phyloP scores from a whole-genome alignment of 2,797 vertebrate species.

The Molothrus ater region DNA sequence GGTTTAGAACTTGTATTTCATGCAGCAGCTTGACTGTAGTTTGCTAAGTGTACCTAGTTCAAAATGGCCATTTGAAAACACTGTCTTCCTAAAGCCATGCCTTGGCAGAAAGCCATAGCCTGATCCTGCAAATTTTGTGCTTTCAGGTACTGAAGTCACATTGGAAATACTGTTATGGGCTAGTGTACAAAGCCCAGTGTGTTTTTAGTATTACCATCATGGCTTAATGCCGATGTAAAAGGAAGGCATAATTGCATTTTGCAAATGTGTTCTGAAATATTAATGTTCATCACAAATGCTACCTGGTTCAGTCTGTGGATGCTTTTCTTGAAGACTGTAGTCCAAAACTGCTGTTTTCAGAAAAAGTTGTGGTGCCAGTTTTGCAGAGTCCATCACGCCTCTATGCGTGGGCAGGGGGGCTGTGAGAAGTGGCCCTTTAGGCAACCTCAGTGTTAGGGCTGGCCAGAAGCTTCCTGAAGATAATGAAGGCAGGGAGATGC shows the following conservation, averaged over 20 bases:
- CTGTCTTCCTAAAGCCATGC: not conserved
- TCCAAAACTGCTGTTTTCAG: not conserved
- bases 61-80: not conserved
- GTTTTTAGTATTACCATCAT: not conserved
- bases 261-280: constrained; percentile 15
- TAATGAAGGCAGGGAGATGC: not conserved
- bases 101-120: not conserved
- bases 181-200: accelerated
- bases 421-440: accelerated
- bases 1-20: not conserved
- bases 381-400: not conserved
- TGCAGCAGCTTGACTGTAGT: not conserved
- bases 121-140: not conserved
- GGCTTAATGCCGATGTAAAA: not conserved
- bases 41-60: not conserved
- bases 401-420: accelerated
- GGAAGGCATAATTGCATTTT: constrained; percentile 4
- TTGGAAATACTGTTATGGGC: not conserved
- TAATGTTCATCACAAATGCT: not conserved
- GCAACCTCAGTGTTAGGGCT: not conserved
- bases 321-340: not conserved
- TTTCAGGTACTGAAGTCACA: not conserved
- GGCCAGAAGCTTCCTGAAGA: not conserved
- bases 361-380: not conserved
- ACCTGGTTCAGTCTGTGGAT: not conserved